These are phyloP conservation scores for Haliclystus octoradiatus DNA, from an alignment of 30 jellyfish, hydroid and myxozoan genomes.

Conservation along the genomic window DNA sequence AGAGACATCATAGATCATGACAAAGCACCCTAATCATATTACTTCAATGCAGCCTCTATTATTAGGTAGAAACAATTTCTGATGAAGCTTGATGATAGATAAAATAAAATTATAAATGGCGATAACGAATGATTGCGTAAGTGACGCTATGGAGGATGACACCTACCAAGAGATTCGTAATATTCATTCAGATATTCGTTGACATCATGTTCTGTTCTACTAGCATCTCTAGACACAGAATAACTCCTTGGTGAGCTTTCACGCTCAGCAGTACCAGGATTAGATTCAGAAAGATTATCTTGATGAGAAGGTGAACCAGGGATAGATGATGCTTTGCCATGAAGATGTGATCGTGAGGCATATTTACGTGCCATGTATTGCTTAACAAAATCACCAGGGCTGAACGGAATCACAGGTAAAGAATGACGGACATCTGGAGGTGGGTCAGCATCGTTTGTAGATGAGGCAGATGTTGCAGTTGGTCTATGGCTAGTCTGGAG, in stretches of 20 bases:
- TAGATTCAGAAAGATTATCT: neutral
- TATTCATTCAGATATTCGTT: neutral
- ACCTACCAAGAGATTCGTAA: neutral
- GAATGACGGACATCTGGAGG: neutral
- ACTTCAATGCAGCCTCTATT: no score
- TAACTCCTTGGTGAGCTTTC: neutral
- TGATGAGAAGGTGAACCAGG: neutral
- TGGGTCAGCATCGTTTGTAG: neutral
- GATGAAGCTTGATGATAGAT: no score
- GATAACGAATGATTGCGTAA: no score
- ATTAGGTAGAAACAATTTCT: no score
- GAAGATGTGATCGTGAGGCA: constrained; percentile 5
- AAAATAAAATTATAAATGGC: no score
- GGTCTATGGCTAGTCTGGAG: constrained; percentile 90
- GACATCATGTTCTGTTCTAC: neutral
- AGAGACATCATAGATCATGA: no score
- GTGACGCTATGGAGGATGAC: no score
- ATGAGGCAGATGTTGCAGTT: constrained; percentile 14
- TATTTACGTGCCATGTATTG: constrained; percentile 39
- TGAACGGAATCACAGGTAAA: neutral
- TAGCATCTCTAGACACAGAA: neutral
- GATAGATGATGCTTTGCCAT: neutral
- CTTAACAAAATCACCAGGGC: constrained; percentile 29
- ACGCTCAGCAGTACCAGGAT: neutral
- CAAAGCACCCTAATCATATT: no score